These are phyloP conservation scores for Eutolmus rufibarbis DNA, from an alignment of 2,888 invertebrate species.

Conservation along the genomic window DNA sequence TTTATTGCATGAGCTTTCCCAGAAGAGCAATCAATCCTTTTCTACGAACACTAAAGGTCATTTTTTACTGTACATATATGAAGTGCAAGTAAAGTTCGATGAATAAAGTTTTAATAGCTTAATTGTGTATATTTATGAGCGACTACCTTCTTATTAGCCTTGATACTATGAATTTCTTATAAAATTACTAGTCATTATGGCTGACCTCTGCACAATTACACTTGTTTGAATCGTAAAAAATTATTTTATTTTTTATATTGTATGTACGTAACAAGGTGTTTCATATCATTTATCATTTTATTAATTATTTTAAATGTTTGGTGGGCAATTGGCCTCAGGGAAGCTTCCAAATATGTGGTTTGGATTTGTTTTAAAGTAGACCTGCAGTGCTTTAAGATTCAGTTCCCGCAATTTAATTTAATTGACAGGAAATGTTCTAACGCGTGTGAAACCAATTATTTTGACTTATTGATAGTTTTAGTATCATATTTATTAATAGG, in stretches of 20 bases:
- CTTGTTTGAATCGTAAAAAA: background rate
- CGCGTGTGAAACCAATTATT: background rate
- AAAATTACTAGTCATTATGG: background rate
- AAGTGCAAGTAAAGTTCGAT: background rate
- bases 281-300: background rate
- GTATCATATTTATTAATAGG: background rate
- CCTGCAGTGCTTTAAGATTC: too few species aligned
- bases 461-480: background rate
- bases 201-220: background rate
- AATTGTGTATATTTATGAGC: background rate
- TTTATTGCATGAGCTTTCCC: background rate
- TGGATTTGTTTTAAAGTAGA: too few species aligned
- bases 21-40: background rate
- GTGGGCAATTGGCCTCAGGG: background rate
- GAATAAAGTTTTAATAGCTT: background rate
- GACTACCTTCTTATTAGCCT: background rate
- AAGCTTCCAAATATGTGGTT: background rate
- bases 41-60: background rate
- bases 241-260: too few species aligned
- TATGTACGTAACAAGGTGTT: background rate
- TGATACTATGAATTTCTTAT: background rate
- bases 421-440: background rate
- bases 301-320: background rate
- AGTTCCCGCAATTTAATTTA: too few species aligned
- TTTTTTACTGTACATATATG: background rate